Base-by-base conservation (phyloP, 1,140 invertebrate species). In the Drosophila equinoxialis region DNA sequence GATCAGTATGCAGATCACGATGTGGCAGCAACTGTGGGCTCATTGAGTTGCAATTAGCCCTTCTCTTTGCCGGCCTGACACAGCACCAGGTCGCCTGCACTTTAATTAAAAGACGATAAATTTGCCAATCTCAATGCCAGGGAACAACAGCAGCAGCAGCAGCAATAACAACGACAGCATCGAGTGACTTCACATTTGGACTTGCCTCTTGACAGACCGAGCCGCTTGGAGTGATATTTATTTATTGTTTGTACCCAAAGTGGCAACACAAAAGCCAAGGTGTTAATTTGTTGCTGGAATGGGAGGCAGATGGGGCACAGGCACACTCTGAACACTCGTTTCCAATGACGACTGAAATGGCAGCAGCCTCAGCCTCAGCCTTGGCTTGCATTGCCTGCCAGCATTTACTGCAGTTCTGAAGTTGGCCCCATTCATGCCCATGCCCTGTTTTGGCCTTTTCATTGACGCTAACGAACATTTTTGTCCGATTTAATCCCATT, bases 91-190 rank as follows among this genome's bases (percentile, higher is more conserved):
- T 89, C 84, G 84, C 77, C 71, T 89, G 84, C 84, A 84, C 85
- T 89, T 89, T 89, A 89, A 89, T 89, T 89, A 89, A 89, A 89
- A 89, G 84, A 79, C 84, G 84, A 89, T 89, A 89, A 89, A 89
- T 89, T 89, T 84, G 84, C 84, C 84, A 89, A 80, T 77, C 77
- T 87, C 76, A 81, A 85, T 71, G 68, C 75, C 37, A 57, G 23
- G 42, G 48, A 73, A 45, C 51, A 42, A 39, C 58, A 48, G 45
- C 62, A 45, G 13, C 23, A 45, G 13, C 23, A 33, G 35, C 30
- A 45, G 17, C 17, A 17, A 17, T 17, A 17, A 30, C 37, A 17
- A 10, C 23, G 17, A 41, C 30, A 30, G 30, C 30, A 37, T 54
- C 54, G 65, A 65, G 45, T 54, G 66, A 64, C 55, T 65, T 86